phyloP scores from a whole-genome alignment of 2,113 vertebrate genomes.

The Athene cunicularia region DNA sequence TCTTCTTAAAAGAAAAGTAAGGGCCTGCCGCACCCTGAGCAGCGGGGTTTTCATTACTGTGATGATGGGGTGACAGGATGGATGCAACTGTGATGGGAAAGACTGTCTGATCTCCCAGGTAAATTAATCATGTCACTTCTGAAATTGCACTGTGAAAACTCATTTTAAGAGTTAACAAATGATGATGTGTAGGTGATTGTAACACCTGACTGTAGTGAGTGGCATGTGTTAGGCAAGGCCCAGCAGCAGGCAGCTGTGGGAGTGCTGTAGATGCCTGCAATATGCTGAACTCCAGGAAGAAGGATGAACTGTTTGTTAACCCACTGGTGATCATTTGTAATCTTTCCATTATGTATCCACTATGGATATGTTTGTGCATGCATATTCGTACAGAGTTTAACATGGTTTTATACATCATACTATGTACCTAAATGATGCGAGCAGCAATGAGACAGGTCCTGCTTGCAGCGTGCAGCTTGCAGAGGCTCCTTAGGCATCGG shows the following conservation, averaged over 20 bases:
- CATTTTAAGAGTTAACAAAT: not conserved
- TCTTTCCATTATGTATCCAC: not conserved
- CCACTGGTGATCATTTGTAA: not conserved
- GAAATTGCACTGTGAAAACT: not conserved
- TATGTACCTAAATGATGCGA: not conserved
- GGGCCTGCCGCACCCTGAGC: not conserved
- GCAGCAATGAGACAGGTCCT: not conserved
- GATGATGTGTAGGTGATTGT: not conserved
- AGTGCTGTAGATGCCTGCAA: not conserved
- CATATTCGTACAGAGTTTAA: accelerated
- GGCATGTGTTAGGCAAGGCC: not conserved
- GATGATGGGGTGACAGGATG: not conserved
- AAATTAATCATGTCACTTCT: not conserved
- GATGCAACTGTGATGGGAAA: not conserved
- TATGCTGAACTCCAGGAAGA: not conserved
- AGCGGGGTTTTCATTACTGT: not conserved
- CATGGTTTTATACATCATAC: not conserved
- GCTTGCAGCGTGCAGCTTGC: not conserved
- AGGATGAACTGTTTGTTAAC: not conserved
- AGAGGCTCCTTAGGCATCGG: not conserved
- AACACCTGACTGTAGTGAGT: not conserved
- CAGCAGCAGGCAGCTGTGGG: not conserved
- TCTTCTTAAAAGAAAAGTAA: not conserved
- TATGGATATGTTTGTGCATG: accelerated
- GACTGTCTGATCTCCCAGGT: not conserved